phyloP scores from a whole-genome alignment of 2,797 vertebrate genomes.

The Huso huso region DNA sequence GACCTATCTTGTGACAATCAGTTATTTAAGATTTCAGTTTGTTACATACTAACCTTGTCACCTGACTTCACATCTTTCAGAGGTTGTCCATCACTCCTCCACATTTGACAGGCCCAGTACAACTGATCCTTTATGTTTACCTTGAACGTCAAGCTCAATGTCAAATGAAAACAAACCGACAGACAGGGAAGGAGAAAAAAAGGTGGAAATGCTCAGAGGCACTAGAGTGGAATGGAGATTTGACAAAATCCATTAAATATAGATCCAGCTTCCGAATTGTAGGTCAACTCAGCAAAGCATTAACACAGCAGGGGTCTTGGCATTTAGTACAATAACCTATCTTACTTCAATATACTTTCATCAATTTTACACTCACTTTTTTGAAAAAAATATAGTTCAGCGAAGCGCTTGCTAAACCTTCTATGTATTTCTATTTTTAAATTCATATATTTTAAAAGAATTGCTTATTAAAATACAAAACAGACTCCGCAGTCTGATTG shows the following conservation, averaged over 20 bases:
- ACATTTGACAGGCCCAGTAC: slow-evolving; percentile 12
- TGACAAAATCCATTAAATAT: slow-evolving; percentile 32
- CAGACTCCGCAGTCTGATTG: too few relatives aligned
- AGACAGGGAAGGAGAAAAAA: neutral
- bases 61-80: slow-evolving; percentile 14
- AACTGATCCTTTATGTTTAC: slow-evolving; percentile 27
- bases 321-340: slow-evolving; percentile 11
- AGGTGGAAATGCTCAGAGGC: slow-evolving; percentile 14
- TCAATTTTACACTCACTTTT: slow-evolving; percentile 24
- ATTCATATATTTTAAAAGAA: neutral
- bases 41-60: slow-evolving; percentile 17
- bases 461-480: neutral
- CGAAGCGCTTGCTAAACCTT: neutral
- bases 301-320: slow-evolving; percentile 37
- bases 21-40: slow-evolving; percentile 14
- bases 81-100: slow-evolving; percentile 7
- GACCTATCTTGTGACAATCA: slow-evolving; percentile 5
- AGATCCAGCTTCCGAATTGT: slow-evolving; percentile 24
- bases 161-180: slow-evolving; percentile 31
- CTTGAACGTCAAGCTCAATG: slow-evolving; percentile 24
- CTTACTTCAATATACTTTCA: slow-evolving; percentile 47
- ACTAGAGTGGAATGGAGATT: slow-evolving; percentile 28
- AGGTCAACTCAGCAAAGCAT: slow-evolving; percentile 29
- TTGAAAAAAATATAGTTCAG: neutral
- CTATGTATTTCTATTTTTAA: neutral